These are phyloP conservation scores for Goniozus legneri DNA, from an alignment of 1,140 invertebrate genomes.

Conservation along the genomic window DNA sequence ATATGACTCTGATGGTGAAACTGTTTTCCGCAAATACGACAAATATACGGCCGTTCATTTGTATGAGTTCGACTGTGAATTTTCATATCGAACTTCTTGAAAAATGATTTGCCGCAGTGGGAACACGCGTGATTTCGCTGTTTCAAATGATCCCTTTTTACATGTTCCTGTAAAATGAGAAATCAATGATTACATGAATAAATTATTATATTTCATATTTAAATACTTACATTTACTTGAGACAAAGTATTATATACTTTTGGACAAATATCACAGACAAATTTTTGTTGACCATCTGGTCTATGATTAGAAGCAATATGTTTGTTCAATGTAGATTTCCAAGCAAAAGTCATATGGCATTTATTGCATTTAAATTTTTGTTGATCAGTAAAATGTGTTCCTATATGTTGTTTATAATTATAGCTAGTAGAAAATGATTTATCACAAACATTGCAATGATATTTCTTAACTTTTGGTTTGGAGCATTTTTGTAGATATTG, in stretches of 20 bases:
- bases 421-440: slow-evolving; percentile 41
- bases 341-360: slow-evolving; percentile 41
- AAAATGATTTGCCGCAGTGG: slow-evolving; percentile 44
- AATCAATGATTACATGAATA: neutral
- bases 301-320: slow-evolving; percentile 41
- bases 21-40: slow-evolving; percentile 53
- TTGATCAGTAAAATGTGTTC: slow-evolving; percentile 42
- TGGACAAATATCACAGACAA: slow-evolving; percentile 44
- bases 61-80: slow-evolving; percentile 52
- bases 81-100: slow-evolving; percentile 49
- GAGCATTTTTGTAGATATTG: slow-evolving; percentile 13
- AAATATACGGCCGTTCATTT: slow-evolving; percentile 57
- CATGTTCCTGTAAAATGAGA: slow-evolving; percentile 18
- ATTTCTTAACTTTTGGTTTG: slow-evolving; percentile 27
- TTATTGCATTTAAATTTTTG: slow-evolving; percentile 47
- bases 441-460: slow-evolving; percentile 37
- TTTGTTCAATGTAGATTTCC: slow-evolving; percentile 48
- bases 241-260: slow-evolving; percentile 44
- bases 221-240: slow-evolving; percentile 41
- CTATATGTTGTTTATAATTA: slow-evolving; percentile 45
- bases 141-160: slow-evolving; percentile 39
- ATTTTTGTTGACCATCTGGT: slow-evolving; percentile 38
- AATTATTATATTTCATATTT: neutral
- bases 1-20: slow-evolving; percentile 52
- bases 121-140: slow-evolving; percentile 40